phyloP scores from a whole-genome alignment of 2,888 invertebrate species.

The Brenthis daphne region DNA sequence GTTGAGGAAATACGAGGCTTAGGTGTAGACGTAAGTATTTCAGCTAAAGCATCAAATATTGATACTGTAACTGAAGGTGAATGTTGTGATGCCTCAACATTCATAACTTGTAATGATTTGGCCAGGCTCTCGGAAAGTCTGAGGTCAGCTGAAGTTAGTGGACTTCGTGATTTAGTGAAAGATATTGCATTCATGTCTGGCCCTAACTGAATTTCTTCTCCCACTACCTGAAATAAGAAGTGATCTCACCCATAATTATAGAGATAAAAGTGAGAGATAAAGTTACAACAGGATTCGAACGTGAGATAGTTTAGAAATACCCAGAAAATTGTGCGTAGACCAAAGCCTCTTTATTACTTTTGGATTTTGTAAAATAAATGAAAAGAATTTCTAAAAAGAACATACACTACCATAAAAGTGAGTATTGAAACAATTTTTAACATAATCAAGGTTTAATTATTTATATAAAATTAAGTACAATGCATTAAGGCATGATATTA shows the following conservation, averaged over 20 bases:
- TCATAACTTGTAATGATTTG: slow-evolving; percentile 75
- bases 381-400: slow-evolving; percentile 35
- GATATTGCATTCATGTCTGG: slow-evolving; percentile 77
- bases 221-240: slow-evolving; percentile 82
- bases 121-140: slow-evolving; percentile 75
- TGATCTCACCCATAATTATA: slow-evolving; percentile 79
- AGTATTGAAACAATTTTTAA: slow-evolving; percentile 42
- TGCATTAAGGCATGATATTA: background rate
- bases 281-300: slow-evolving; percentile 22
- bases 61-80: slow-evolving; percentile 82
- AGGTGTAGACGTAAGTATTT: slow-evolving; percentile 80
- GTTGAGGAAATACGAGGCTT: slow-evolving; percentile 66
- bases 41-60: slow-evolving; percentile 83
- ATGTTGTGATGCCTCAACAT: slow-evolving; percentile 81
- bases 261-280: slow-evolving; percentile 45
- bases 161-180: slow-evolving; percentile 76
- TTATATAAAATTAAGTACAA: slow-evolving; percentile 23
- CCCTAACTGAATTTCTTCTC: slow-evolving; percentile 80
- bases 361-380: slow-evolving; percentile 50
- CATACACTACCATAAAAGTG: slow-evolving; percentile 18
- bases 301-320: slow-evolving; percentile 46
- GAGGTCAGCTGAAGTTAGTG: slow-evolving; percentile 75
- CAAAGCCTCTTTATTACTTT: slow-evolving; percentile 80
- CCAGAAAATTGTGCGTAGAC: slow-evolving; percentile 66
- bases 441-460: slow-evolving; percentile 44